phyloP scores from a whole-genome alignment of 2,797 vertebrate genomes.

The Corythornis leucogaster region DNA sequence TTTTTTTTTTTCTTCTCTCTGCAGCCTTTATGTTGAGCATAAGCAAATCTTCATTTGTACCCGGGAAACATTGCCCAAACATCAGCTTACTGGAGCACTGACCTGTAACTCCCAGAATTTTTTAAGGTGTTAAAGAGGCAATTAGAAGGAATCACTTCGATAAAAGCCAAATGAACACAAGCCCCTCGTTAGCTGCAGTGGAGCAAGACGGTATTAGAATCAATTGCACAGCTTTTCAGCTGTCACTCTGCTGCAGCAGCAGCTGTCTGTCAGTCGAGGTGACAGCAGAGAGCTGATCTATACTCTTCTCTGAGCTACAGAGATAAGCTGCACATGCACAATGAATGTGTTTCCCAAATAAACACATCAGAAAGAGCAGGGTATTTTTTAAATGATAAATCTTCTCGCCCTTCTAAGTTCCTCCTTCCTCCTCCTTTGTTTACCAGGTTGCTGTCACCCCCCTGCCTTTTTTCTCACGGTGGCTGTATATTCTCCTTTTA shows the following conservation, averaged over 20 bases:
- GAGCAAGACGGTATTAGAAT: neutral
- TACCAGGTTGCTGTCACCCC: neutral
- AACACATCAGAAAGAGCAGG: neutral
- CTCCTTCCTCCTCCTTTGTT: neutral
- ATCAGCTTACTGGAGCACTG: slow-evolving; percentile 33
- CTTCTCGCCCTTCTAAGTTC: neutral
- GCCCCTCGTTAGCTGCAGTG: neutral
- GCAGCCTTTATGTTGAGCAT: slow-evolving; percentile 42
- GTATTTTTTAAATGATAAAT: neutral
- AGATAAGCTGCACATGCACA: slow-evolving; percentile 38
- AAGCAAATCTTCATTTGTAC: slow-evolving; percentile 70
- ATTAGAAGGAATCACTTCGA: slow-evolving; percentile 52
- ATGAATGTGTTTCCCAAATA: slow-evolving; percentile 11
- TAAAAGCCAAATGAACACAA: neutral
- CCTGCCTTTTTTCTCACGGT: neutral
- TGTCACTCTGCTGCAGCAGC: slow-evolving; percentile 13
- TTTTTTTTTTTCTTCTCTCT: neutral
- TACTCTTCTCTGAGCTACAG: slow-evolving; percentile 19
- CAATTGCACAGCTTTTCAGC: slow-evolving; percentile 24
- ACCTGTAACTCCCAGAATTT: slow-evolving; percentile 32
- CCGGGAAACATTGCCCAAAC: neutral
- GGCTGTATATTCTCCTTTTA: neutral
- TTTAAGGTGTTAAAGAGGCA: slow-evolving; percentile 38
- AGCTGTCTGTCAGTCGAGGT: slow-evolving; percentile 34
- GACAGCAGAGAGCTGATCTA: slow-evolving; percentile 10